A percentile compares a stretch with the other conserved stretches of the same genome.
Conservation (phyloP, 1,140 invertebrate genomes). For the Platyscapa corneri region DNA sequence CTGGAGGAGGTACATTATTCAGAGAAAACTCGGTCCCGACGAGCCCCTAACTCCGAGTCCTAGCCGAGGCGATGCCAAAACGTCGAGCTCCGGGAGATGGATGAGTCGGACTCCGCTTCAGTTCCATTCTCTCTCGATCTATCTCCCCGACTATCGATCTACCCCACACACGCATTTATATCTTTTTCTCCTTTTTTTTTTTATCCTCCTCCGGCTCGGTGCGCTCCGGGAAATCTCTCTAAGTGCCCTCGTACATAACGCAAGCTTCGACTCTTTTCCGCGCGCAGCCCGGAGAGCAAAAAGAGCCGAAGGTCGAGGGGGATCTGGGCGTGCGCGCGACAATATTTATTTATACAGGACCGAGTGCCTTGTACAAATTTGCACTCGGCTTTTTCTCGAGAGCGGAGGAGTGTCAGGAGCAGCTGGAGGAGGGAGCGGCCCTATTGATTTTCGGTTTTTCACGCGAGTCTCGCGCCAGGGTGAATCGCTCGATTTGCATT, state of each 20-base stretch:
- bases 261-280: neutral
- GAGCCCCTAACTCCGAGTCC: neutral
- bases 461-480: too few species aligned
- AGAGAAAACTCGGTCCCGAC: conserved; percentile 14
- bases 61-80: neutral
- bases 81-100: conserved; percentile 25
- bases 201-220: neutral
- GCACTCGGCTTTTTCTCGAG: neutral
- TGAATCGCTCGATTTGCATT: too few species aligned
- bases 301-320: neutral
- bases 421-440: too few species aligned
- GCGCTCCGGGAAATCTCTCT: conserved; percentile 34
- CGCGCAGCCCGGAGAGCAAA: neutral
- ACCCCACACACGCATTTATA: neutral
- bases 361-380: neutral
- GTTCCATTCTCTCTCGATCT: conserved; percentile 16
- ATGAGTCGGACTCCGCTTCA: conserved; percentile 14
- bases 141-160: neutral
- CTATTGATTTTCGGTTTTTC: too few species aligned
- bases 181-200: neutral
- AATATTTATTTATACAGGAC: conserved; percentile 42
- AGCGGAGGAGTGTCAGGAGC: neutral
- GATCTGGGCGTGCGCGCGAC: neutral
- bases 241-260: conserved; percentile 47
- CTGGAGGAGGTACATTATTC: conserved; percentile 8